Evolutionary conservation across 2,888 invertebrate genomes (phyloP), one percentile per base, ranked within the genome.

Genomic region (Calameuta pallipes): DNA sequence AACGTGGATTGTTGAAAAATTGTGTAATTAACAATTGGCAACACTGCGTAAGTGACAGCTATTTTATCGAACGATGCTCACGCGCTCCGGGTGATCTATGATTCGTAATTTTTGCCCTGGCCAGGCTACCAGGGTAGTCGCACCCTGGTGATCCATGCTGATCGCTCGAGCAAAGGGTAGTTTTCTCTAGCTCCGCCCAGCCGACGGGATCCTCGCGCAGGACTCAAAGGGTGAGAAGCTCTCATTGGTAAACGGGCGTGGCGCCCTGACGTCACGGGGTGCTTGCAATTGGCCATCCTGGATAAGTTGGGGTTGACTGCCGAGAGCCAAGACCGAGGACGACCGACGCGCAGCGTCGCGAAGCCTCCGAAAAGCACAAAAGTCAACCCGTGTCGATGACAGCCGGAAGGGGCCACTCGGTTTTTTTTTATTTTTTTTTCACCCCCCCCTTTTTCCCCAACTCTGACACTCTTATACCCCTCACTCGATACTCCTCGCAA

Each of bases 81-180:
- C 82, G 80, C 79, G 75, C 76, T 83, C 82, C 83, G 76, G 81
- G 85, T 87, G 86, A 88, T 87, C 87, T 86, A 86, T 88, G 85
- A 84, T 85, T 86, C 83, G 81, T 87, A 85, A 87, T 87, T 88
- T 87, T 86, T 84, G 83, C 82, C 83, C 71, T 34, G 74, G 34
- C 71, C 71, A 34, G 71, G 74, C 33, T 74, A 74, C 71, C 34
- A 71, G 33, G 71, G 71, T 71, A 71, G 71, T 34, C 35, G 34
- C 36, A n/a, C 76, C 79, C 74, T 70, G 76, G 76, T 79, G 79
- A 79, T 79, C 79, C 76, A 79, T 76, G 76, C 69, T 79, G 79
- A 79, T 79, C 79, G 56, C 76, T 74, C 76, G 74, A 71, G 73
- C 76, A 73, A 69, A 76, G 80, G 78, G 79, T 73, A 76, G 77